These are phyloP conservation scores for Penaeus indicus DNA, from an alignment of 1,140 invertebrate genomes.

Conservation along the genomic window DNA sequence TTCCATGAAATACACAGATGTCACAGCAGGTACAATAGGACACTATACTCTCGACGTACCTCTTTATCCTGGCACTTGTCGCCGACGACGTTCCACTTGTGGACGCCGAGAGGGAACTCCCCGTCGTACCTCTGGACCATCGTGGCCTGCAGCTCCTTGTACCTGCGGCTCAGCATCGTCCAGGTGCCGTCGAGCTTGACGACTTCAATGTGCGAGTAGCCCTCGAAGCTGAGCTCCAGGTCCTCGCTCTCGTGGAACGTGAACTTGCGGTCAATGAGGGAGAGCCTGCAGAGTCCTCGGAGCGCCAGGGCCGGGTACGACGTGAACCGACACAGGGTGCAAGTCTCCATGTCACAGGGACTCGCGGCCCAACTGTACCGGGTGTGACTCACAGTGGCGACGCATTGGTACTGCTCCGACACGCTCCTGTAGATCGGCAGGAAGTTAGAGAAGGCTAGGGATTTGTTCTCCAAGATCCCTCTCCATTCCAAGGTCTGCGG, in stretches of 20 bases:
- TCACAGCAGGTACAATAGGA: not conserved
- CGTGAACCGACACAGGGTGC: constrained; percentile 48
- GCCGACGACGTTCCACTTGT: constrained; percentile 35
- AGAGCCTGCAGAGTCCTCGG: constrained; percentile 44
- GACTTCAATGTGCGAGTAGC: constrained; percentile 20
- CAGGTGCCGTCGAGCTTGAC: not conserved
- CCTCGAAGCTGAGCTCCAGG: constrained; percentile 35
- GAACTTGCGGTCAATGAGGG: constrained; percentile 22
- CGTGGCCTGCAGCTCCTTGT: constrained; percentile 22
- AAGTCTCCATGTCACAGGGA: constrained; percentile 48
- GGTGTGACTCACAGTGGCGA: constrained; percentile 40
- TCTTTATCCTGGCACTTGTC: constrained; percentile 44
- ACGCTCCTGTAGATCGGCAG: constrained; percentile 33
- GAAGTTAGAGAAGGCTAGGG: constrained; percentile 29
- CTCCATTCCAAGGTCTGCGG: constrained; percentile 12
- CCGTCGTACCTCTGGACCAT: constrained; percentile 4
- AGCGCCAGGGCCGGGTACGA: constrained; percentile 40
- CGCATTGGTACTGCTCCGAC: constrained; percentile 52
- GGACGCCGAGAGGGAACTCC: constrained; percentile 45
- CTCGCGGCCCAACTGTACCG: constrained; percentile 48
- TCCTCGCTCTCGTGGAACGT: constrained; percentile 43
- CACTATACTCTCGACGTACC: not conserved
- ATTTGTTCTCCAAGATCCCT: not conserved
- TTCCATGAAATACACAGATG: not conserved
- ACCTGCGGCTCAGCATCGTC: constrained; percentile 45